Base-by-base conservation (phyloP, 2,113 vertebrate genomes). In the Geococcyx californianus region DNA sequence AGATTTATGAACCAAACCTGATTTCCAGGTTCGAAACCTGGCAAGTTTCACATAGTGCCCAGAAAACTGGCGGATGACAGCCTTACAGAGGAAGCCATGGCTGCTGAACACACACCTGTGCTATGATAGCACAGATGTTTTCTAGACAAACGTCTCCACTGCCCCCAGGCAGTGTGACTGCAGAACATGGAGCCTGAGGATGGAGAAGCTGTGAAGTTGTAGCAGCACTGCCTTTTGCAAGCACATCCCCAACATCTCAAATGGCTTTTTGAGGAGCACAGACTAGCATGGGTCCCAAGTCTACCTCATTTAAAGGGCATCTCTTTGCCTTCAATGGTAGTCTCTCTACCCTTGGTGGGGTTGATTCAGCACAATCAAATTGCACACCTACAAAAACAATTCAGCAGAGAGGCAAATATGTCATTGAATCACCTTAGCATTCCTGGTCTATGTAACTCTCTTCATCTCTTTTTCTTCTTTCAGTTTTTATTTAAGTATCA, bases 211-310 rank as follows among this genome's bases (percentile, higher is more conserved):
- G 5, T 45, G 74, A 75, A 69, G 45, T 75, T 10, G 17, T 4
- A 94, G 49, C 62, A 90, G 44, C 45, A 49, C 3, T 58, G 36
- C 29, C 44, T 83, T 68, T 44, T 64, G 70, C 31, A 73, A 83
- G 11, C 58, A 68, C 10, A 13, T 20, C 54, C 36, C 44, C 3
- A 4, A 56, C 11, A 6, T 49, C 45, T 79, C 21, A 12, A 80
- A 31, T 0, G 3, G 42, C 19, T 74, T 60, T 88, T 38, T 88
- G 63, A 86, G 34, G 26, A 77, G 5, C 4, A n/a, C 20, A 36
- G 29, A 40, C 14, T 29, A 38, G n/a, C 0, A 0, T 2, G 7
- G 29, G 11, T 69, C 9, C 42, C 36, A 86, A 1, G 3, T 28
- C 18, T 51, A 66, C 31, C 20, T 49, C 4, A 0, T 73, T 84